Percentiles rank a stretch among this genome's conserved stretches.
phyloP scores from a whole-genome alignment of 2,797 vertebrate genomes.

The Platyrinchus mystaceus region DNA sequence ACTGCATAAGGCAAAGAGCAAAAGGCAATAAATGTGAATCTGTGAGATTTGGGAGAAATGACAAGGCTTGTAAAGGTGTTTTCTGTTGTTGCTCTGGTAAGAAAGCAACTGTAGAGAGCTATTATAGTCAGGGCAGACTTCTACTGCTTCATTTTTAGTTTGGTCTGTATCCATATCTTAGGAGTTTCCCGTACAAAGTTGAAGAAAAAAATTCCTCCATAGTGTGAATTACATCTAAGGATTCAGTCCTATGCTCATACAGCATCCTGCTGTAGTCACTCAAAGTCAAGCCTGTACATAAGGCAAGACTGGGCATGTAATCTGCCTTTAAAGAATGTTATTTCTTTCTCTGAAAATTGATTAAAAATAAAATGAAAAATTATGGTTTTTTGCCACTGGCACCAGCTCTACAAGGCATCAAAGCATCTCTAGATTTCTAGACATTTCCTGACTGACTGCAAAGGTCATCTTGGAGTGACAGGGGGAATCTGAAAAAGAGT shows the following conservation, averaged over 20 bases:
- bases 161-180: neutral
- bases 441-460: constrained; percentile 24
- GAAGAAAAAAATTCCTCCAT: neutral
- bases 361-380: constrained; percentile 2
- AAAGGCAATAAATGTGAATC: neutral
- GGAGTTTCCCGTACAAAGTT: neutral
- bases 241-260: neutral
- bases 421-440: constrained; percentile 22
- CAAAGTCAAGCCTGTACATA: neutral
- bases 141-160: neutral
- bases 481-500: neutral
- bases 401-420: neutral
- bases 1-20: neutral
- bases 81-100: neutral
- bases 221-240: neutral
- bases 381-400: neutral
- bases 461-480: neutral
- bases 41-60: neutral
- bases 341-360: neutral
- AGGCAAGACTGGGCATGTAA: neutral
- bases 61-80: neutral
- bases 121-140: neutral
- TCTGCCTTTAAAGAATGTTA: neutral
- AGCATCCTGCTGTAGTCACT: neutral
- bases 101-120: neutral